Conservation (phyloP, 2,888 invertebrate genomes). For the Dioctria rufipes region DNA sequence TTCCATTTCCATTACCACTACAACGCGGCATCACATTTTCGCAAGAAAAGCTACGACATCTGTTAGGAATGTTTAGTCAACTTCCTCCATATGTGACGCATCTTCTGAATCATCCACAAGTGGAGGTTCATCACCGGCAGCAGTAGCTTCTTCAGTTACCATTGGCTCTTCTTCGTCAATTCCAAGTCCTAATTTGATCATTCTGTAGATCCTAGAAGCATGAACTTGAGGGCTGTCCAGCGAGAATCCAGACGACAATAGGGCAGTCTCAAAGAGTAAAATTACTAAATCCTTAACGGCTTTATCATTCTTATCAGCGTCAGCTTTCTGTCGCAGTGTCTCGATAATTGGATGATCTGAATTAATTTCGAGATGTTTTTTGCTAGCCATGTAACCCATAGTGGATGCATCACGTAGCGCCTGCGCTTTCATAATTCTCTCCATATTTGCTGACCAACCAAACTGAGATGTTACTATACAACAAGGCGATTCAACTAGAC, state of each 20-base stretch:
- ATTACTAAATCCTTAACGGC: constrained; percentile 98
- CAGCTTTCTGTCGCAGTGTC: constrained; percentile 90
- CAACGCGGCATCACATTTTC: constrained; percentile 21
- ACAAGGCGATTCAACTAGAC: constrained; percentile 97
- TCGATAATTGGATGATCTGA: constrained; percentile 95
- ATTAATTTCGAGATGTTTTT: constrained; percentile 98
- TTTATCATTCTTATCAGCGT: constrained; percentile 98
- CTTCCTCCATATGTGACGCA: constrained; percentile 99
- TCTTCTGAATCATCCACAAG: constrained; percentile 93
- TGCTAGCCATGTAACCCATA: constrained; percentile 99
- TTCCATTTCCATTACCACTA: constrained; percentile 2
- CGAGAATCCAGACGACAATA: constrained; percentile 96
- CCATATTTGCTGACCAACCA: constrained; percentile 99
- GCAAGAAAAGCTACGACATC: not conserved
- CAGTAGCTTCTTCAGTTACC: constrained; percentile 77
- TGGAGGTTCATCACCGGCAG: constrained; percentile 82
- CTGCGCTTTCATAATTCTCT: constrained; percentile 99
- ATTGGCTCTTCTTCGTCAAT: constrained; percentile 95
- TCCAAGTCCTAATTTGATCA: constrained; percentile 99
- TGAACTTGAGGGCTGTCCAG: constrained; percentile 97
- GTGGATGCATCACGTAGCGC: constrained; percentile 96
- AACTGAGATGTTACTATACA: constrained; percentile 99
- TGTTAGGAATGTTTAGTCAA: constrained; percentile 83
- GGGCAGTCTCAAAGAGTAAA: constrained; percentile 94
- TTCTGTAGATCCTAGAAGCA: constrained; percentile 95